Evolutionary conservation across 2,113 vertebrate genomes (phyloP).

Genomic region (Egretta garzetta): DNA sequence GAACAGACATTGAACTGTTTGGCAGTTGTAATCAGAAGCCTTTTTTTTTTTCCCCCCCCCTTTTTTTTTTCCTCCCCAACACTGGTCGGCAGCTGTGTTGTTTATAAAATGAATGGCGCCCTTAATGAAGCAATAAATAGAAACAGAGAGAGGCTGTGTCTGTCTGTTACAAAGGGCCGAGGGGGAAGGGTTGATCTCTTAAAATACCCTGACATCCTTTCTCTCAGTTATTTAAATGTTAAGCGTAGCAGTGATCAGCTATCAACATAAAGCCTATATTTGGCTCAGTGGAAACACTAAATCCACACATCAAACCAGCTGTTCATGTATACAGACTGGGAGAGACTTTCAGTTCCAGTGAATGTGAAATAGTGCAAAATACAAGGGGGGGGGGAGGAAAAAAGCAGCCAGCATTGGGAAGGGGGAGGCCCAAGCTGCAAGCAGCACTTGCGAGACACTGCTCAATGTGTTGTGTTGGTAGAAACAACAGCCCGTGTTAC

Average conservation of each 20-base stretch:
- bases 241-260: not conserved
- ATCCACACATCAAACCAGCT: constrained; percentile 32
- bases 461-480: not conserved
- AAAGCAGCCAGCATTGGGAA: not conserved
- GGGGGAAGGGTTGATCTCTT: constrained; percentile 21
- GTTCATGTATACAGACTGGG: not conserved
- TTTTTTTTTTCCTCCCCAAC: not conserved
- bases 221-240: constrained; percentile 32
- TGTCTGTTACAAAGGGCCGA: not conserved
- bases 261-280: not conserved
- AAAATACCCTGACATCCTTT: constrained; percentile 43
- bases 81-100: constrained; percentile 53
- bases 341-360: not conserved
- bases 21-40: constrained; percentile 1
- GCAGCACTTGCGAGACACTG: not conserved
- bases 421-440: not conserved
- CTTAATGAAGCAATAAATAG: constrained; percentile 45
- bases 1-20: constrained; percentile 28
- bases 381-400: not conserved
- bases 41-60: not conserved
- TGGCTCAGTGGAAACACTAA: not conserved
- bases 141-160: constrained; percentile 43
- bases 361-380: not conserved
- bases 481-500: not conserved
- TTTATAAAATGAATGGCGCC: constrained; percentile 61